Evolutionary conservation across 2,113 vertebrate species (phyloP).

Genomic region (Dicentrarchus labrax): DNA sequence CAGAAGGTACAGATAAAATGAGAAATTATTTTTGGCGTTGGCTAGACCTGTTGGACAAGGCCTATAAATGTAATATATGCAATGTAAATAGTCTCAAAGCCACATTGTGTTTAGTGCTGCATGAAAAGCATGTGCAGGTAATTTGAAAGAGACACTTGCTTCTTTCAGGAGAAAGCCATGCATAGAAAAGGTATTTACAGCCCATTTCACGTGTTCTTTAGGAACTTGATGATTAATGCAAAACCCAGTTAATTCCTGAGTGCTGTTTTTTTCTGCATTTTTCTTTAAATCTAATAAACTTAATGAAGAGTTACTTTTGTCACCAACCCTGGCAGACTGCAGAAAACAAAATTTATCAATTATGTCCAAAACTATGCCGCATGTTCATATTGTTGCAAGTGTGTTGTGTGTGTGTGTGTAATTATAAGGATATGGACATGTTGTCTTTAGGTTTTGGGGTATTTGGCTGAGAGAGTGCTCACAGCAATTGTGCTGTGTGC

Average conservation of each 20-base stretch:
- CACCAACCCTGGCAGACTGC: slow-evolving; percentile 43
- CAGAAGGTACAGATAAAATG: background rate
- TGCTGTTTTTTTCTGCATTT: slow-evolving; percentile 35
- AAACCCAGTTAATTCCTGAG: slow-evolving; percentile 42
- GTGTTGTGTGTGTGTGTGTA: slow-evolving; percentile 54
- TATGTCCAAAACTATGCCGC: slow-evolving; percentile 4
- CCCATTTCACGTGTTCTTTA: slow-evolving; percentile 56
- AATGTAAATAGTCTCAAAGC: slow-evolving; percentile 22
- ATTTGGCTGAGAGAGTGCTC: slow-evolving; percentile 14
- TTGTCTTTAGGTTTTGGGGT: slow-evolving; percentile 29
- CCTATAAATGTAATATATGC: slow-evolving; percentile 3
- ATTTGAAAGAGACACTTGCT: slow-evolving; percentile 54
- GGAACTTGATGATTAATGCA: slow-evolving; percentile 54
- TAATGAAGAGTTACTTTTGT: slow-evolving; percentile 66
- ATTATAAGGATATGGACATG: slow-evolving; percentile 13
- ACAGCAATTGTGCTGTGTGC: slow-evolving; percentile 18
- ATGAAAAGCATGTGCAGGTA: slow-evolving; percentile 53
- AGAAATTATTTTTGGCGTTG: background rate
- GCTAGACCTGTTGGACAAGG: background rate
- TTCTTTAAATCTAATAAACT: slow-evolving; percentile 70
- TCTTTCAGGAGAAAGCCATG: slow-evolving; percentile 32
- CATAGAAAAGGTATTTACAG: slow-evolving; percentile 32
- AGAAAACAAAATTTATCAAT: slow-evolving; percentile 27
- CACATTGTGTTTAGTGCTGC: slow-evolving; percentile 22
- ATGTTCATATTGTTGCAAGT: slow-evolving; percentile 38